Evolutionary conservation across 2,797 vertebrate species (phyloP).

Genomic region (Pangasius macronema): DNA sequence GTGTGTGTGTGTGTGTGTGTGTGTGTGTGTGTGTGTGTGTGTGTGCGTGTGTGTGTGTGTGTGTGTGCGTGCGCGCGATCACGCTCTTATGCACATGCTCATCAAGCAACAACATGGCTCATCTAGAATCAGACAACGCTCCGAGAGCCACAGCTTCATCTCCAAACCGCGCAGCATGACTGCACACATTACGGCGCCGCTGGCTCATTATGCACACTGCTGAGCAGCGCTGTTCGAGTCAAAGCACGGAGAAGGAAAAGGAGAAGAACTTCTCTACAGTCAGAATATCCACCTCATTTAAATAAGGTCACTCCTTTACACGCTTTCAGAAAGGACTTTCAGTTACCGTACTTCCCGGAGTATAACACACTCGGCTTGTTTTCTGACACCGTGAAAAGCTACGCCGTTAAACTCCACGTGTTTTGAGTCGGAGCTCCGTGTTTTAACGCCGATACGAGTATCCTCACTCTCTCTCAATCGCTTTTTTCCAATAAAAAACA

Average conservation of each 20-base stretch:
- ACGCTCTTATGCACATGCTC: constrained; percentile 32
- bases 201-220: constrained; percentile 68
- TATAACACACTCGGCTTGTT: background rate
- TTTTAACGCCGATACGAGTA: background rate
- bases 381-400: background rate
- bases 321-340: background rate
- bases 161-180: constrained; percentile 67
- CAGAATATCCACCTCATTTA: constrained; percentile 11
- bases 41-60: constrained; percentile 24
- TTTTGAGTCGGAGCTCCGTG: background rate
- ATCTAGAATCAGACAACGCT: constrained; percentile 54
- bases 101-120: constrained; percentile 47
- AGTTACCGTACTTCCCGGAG: background rate
- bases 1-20: constrained; percentile 18
- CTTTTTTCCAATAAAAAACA: too few relatives aligned
- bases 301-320: constrained; percentile 11
- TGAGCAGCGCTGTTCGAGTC: constrained; percentile 49
- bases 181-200: constrained; percentile 68
- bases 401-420: background rate
- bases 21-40: constrained; percentile 28
- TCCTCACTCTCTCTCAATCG: background rate
- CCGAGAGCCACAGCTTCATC: constrained; percentile 59
- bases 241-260: background rate
- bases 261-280: background rate
- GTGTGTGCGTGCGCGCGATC: constrained; percentile 8